Evolutionary conservation across 2,888 invertebrate genomes (phyloP).

Genomic region (Acrobeloides nanus): DNA sequence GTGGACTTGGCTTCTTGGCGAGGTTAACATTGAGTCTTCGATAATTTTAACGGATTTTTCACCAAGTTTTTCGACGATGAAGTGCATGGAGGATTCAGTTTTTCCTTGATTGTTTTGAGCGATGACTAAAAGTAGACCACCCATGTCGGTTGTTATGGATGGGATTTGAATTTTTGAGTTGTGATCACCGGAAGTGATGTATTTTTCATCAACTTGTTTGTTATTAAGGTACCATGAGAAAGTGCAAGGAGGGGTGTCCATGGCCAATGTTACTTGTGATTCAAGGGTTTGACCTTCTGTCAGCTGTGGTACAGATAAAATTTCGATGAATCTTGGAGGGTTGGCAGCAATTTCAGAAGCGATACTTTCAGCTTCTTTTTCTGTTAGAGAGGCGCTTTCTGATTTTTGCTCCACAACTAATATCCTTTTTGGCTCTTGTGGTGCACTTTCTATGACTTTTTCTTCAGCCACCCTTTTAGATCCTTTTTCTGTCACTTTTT

Average conservation of each 20-base stretch:
- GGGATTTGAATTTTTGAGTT: slow-evolving; percentile 32
- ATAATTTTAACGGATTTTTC: slow-evolving; percentile 14
- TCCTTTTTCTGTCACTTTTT: too few species aligned
- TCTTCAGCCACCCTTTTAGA: too few species aligned
- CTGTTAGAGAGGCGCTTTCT: too few species aligned
- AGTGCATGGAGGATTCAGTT: slow-evolving; percentile 20
- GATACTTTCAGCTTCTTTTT: too few species aligned
- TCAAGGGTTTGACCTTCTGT: slow-evolving; percentile 17
- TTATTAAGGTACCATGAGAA: slow-evolving; percentile 42
- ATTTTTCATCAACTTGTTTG: slow-evolving; percentile 19
- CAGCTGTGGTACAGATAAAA: slow-evolving; percentile 20
- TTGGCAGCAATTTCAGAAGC: slow-evolving; percentile 1
- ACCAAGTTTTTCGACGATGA: slow-evolving; percentile 15
- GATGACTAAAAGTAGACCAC: slow-evolving; percentile 33
- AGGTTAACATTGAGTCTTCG: slow-evolving; percentile 15
- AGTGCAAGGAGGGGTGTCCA: slow-evolving; percentile 28
- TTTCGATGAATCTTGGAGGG: slow-evolving; percentile 23
- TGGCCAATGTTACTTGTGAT: slow-evolving; percentile 27
- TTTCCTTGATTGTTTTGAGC: slow-evolving; percentile 35
- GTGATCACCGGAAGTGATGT: slow-evolving; percentile 30
- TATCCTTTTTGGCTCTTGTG: slow-evolving; percentile 3
- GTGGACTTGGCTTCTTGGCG: background rate
- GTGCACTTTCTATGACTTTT: too few species aligned
- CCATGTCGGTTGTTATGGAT: slow-evolving; percentile 17
- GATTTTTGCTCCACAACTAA: too few species aligned